Base-by-base conservation (phyloP, 1,140 invertebrate genomes). In the Pseudomyrmex pallidus region DNA sequence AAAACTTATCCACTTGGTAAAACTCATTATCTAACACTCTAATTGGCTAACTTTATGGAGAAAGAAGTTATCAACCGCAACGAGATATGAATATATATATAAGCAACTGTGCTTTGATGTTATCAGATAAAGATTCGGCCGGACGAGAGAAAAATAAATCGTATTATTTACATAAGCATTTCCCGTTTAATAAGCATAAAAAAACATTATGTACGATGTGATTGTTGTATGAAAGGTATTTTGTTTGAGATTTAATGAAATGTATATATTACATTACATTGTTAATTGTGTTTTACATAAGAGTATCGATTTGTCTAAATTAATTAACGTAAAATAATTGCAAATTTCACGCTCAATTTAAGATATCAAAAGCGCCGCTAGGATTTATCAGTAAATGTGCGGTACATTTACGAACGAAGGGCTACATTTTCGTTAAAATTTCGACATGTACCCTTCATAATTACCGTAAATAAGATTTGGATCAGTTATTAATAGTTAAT, bases 1-100 rank as follows among this genome's bases (percentile, higher is more conserved):
- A 70, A 72, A 80, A 80, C 76, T 80, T 80, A 80, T 70, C 66
- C 54, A 80, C 76, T 80, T 80, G 54, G 44, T 72, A 80, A 35
- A 61, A 80, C 76, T 80, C 76, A 70, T 80, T 80, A 80, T 50
- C 66, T 22, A 8, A 59, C 12, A 12, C 54, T 72, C 25, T 80
- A 80, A 80, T 80, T 80, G 66, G 54, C 56, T 50, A n/a, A 70
- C 66, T 72, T 80, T 59, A 70, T 70, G 35, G 44, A 68, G 20
- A 56, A 54, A 22, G 44, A 70, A 72, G 64, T 46, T 44, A 70
- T 70, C 52, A 70, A 72, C 66, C 12, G 25, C 35, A 59, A 78
- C 12, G 44, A 77, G 22, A 10, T 77, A 54, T 22, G 52, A 68
- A 46, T 76, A 76, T 15, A 46, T 76, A 76, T 15, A 66, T 35